Evolutionary conservation across 2,888 invertebrate genomes (phyloP).

Genomic region (Drosophila affinis): DNA sequence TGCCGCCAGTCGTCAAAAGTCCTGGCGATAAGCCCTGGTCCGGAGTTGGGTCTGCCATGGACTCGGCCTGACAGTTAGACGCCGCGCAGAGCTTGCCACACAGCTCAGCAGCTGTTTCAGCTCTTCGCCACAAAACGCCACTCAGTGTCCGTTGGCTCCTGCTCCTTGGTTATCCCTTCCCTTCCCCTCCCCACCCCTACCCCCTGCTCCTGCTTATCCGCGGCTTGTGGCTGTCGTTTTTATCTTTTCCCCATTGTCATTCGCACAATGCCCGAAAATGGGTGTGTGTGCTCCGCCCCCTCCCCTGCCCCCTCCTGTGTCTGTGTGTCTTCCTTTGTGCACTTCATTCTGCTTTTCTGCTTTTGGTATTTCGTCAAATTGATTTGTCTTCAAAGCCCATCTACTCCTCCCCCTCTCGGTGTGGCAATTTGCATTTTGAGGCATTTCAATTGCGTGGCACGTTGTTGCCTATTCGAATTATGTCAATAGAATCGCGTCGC

Average conservation of each 20-base stretch:
- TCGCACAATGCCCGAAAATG: constrained; percentile 62
- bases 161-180: constrained; percentile 7
- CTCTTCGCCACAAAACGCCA: constrained; percentile 50
- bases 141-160: constrained; percentile 20
- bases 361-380: constrained; percentile 56
- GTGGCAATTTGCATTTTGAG: constrained; percentile 69
- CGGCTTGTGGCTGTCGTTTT: constrained; percentile 73
- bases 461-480: constrained; percentile 74
- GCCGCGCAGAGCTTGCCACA: constrained; percentile 39
- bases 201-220: not conserved
- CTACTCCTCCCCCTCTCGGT: not conserved
- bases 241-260: constrained; percentile 68
- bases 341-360: not conserved
- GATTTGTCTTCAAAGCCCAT: constrained; percentile 61
- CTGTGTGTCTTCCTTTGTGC: constrained; percentile 6
- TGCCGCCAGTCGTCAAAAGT: constrained; percentile 54
- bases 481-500: constrained; percentile 70
- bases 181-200: too few relatives aligned
- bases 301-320: constrained; percentile 27
- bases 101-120: constrained; percentile 65
- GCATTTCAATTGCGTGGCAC: constrained; percentile 71
- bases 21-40: constrained; percentile 59
- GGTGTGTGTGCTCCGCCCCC: constrained; percentile 31
- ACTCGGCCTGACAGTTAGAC: constrained; percentile 60
- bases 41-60: not conserved